Conservation (phyloP, 2,888 invertebrate species). For the Diarsia dahlii region DNA sequence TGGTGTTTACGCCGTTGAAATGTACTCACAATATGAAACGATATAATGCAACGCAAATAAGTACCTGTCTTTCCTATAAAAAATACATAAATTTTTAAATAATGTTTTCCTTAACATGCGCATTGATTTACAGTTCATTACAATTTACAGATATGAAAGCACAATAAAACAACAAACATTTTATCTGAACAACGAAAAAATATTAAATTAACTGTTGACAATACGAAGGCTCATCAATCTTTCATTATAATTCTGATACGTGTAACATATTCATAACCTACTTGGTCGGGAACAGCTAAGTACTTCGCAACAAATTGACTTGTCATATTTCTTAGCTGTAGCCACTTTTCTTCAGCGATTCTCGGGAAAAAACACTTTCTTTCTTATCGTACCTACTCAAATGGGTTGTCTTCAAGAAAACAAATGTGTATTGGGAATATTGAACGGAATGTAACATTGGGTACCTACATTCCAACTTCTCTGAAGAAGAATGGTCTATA, state of each 20-base stretch:
- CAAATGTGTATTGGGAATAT: not conserved
- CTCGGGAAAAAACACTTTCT: constrained; percentile 9
- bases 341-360: constrained; percentile 77
- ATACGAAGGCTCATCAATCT: constrained; percentile 80
- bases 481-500: constrained; percentile 48
- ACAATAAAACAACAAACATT: constrained; percentile 69
- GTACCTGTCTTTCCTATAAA: not conserved
- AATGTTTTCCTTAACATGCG: constrained; percentile 69
- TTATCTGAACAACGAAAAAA: constrained; percentile 68
- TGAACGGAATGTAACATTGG: constrained; percentile 4
- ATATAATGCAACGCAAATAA: constrained; percentile 49
- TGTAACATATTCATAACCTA: constrained; percentile 79
- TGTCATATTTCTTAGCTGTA: constrained; percentile 80
- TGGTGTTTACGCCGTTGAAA: constrained; percentile 62
- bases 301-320: constrained; percentile 80
- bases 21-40: constrained; percentile 51
- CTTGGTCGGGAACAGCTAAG: constrained; percentile 66
- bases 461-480: constrained; percentile 13
- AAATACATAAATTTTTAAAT: not conserved
- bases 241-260: constrained; percentile 76
- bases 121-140: constrained; percentile 74
- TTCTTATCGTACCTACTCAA: not conserved
- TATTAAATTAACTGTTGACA: constrained; percentile 83
- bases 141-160: constrained; percentile 65
- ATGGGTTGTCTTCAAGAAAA: not conserved